Conservation (phyloP, 2,113 vertebrate genomes). For the Phrynosoma blainvillii region DNA sequence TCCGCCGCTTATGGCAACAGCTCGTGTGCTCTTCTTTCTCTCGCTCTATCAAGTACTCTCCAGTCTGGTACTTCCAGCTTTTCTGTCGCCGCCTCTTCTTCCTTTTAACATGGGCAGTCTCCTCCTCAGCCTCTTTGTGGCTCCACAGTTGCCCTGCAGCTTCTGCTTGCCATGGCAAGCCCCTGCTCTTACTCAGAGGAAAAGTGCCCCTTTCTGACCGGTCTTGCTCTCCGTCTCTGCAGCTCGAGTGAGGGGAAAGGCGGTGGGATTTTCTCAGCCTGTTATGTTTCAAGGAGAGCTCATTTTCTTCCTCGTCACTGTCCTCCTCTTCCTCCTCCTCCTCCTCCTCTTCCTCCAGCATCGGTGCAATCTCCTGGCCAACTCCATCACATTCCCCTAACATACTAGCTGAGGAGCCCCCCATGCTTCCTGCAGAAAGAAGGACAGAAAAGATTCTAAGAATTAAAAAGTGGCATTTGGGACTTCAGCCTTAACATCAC, state of each 20-base stretch:
- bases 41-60: slow-evolving; percentile 90
- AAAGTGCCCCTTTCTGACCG: slow-evolving; percentile 71
- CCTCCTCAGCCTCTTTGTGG: slow-evolving; percentile 75
- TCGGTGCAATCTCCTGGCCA: slow-evolving; percentile 68
- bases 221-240: slow-evolving; percentile 74
- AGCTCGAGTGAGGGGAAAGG: slow-evolving; percentile 71
- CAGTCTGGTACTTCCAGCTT: slow-evolving; percentile 92
- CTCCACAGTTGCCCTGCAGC: slow-evolving; percentile 75
- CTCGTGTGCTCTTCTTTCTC: slow-evolving; percentile 80
- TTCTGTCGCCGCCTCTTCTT: slow-evolving; percentile 92
- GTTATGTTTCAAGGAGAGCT: slow-evolving; percentile 69
- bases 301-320: slow-evolving; percentile 54
- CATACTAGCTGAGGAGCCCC: slow-evolving; percentile 71
- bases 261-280: slow-evolving; percentile 77
- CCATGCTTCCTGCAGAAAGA: slow-evolving; percentile 69
- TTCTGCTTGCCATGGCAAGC: slow-evolving; percentile 78
- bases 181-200: slow-evolving; percentile 74
- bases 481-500: accelerated
- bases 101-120: slow-evolving; percentile 75
- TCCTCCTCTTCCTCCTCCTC: neutral
- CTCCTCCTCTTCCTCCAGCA: slow-evolving; percentile 71
- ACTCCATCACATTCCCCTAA: slow-evolving; percentile 68
- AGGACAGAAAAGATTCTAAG: neutral
- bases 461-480: neutral
- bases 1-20: slow-evolving; percentile 70